phyloP scores from a whole-genome alignment of 2,888 invertebrate genomes.

The Hirtodrosophila confusa region DNA sequence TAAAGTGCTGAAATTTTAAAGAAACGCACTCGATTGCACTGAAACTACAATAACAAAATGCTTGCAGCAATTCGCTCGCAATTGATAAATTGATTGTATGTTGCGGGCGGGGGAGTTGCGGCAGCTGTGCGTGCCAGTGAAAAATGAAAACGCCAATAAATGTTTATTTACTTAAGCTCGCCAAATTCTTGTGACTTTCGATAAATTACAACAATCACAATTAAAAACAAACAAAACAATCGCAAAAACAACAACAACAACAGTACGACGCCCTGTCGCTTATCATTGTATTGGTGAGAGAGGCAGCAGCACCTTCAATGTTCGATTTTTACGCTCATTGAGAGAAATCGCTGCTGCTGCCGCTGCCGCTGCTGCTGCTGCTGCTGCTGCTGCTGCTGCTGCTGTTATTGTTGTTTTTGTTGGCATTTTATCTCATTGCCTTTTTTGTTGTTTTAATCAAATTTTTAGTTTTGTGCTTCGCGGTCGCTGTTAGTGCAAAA shows the following conservation, averaged over 20 bases:
- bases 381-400: conserved; percentile 15
- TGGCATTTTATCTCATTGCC: conserved; percentile 32
- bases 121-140: conserved; percentile 10
- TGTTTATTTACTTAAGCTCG: conserved; percentile 1
- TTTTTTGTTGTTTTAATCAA: conserved; percentile 27
- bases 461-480: conserved; percentile 24
- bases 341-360: conserved; percentile 31
- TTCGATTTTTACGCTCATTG: conserved; percentile 60
- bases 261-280: conserved; percentile 60
- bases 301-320: conserved; percentile 51
- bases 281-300: conserved; percentile 32
- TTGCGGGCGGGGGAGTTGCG: conserved; percentile 13
- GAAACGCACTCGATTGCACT: conserved; percentile 21
- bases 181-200: conserved; percentile 1
- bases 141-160: background rate
- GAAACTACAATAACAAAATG: conserved; percentile 26
- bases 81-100: conserved; percentile 21
- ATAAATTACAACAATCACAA: conserved; percentile 16
- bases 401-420: conserved; percentile 25
- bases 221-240: conserved; percentile 42
- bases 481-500: conserved; percentile 33
- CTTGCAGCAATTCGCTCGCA: conserved; percentile 15
- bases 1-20: conserved; percentile 49
- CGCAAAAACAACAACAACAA: conserved; percentile 31
- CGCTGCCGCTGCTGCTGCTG: conserved; percentile 14